A percentile compares a stretch with the other conserved stretches of the same genome.
phyloP scores from a whole-genome alignment of 2,888 invertebrate genomes.

The Drosophila suboccidentalis region DNA sequence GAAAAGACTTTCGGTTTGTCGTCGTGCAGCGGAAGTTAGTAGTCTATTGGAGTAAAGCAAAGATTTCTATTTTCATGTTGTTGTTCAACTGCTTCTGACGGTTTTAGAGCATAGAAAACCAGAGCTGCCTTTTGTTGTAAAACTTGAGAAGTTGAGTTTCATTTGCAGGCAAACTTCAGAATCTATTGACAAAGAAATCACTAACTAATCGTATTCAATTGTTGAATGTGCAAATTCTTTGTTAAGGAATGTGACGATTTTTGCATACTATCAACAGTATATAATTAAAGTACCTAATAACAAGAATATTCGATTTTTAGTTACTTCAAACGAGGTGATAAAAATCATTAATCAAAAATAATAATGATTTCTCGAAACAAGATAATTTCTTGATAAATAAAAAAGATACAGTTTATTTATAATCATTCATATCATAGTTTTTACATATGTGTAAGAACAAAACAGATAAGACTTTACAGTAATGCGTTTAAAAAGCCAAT shows the following conservation, averaged over 20 bases:
- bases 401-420: no score
- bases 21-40: conserved; percentile 61
- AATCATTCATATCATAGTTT: no score
- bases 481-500: background rate
- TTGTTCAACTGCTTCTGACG: conserved; percentile 49
- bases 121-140: conserved; percentile 48
- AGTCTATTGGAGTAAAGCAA: conserved; percentile 49
- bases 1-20: conserved; percentile 41
- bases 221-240: conserved; percentile 7
- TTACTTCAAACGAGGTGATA: background rate
- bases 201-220: background rate
- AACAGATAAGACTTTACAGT: background rate
- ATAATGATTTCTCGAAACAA: no score
- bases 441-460: background rate
- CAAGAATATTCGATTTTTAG: background rate
- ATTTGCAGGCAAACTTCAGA: conserved; percentile 16
- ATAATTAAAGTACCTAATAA: conserved; percentile 16
- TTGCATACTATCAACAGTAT: background rate
- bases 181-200: conserved; percentile 9
- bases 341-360: no score
- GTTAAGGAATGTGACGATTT: background rate
- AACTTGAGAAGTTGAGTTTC: conserved; percentile 38
- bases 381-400: no score
- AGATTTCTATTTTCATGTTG: conserved; percentile 21
- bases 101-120: conserved; percentile 51